Conservation (phyloP, 2,113 vertebrate species). For the Elgaria multicarinata region DNA sequence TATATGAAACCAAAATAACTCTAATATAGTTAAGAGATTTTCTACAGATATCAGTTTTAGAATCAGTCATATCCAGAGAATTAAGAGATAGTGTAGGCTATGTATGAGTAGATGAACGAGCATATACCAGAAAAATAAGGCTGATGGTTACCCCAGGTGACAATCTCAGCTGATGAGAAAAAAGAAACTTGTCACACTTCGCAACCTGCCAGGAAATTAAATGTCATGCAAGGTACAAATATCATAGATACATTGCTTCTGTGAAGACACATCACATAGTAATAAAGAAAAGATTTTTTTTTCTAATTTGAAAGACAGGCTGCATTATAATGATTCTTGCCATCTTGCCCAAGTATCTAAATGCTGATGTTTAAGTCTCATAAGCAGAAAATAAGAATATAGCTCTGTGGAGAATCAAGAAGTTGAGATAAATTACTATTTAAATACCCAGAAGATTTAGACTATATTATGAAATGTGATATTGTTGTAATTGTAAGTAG, state of each 20-base stretch:
- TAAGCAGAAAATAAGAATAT: background rate
- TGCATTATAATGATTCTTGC: background rate
- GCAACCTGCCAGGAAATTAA: constrained; percentile 26
- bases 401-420: background rate
- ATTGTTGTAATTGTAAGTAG: background rate
- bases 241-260: background rate
- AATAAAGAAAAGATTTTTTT: background rate
- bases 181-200: background rate
- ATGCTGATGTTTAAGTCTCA: background rate
- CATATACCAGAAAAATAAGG: constrained; percentile 6
- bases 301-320: background rate
- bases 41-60: background rate
- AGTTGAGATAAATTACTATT: background rate
- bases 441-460: background rate
- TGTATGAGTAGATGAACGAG: background rate
- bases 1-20: background rate
- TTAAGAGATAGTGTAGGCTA: background rate
- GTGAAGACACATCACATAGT: background rate
- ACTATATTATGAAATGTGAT: too few species aligned
- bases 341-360: background rate
- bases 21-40: background rate
- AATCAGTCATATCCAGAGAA: background rate
- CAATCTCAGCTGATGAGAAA: background rate
- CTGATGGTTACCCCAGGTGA: background rate
- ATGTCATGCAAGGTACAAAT: constrained; percentile 7